Evolutionary conservation across 2,113 vertebrate species (phyloP).

Genomic region (Platysteira castanea): DNA sequence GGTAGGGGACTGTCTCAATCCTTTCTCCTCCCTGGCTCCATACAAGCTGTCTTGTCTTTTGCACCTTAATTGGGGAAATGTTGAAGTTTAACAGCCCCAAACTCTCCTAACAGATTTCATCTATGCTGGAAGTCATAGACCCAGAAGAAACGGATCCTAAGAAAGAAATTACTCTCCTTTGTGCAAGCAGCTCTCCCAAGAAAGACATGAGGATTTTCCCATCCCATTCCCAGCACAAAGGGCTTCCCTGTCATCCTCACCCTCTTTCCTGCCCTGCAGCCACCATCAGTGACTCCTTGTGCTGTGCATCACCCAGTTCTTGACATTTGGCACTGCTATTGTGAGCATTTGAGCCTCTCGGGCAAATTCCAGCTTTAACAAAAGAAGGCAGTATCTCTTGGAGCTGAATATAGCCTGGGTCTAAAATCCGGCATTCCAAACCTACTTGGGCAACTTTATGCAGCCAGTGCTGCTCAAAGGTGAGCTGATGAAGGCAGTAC

Average conservation of each 20-base stretch:
- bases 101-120: neutral
- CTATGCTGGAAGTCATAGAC: neutral
- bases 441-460: neutral
- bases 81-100: neutral
- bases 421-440: neutral
- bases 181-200: neutral
- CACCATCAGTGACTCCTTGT: neutral
- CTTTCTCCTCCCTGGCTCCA: neutral
- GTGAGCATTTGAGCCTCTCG: neutral
- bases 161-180: neutral
- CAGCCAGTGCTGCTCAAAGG: neutral
- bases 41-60: neutral
- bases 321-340: neutral
- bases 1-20: neutral
- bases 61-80: neutral
- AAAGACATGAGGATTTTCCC: neutral
- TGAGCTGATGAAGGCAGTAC: neutral
- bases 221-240: neutral
- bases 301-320: neutral
- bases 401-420: neutral
- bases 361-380: neutral
- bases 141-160: neutral
- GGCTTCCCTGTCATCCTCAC: neutral
- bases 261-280: neutral
- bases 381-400: neutral